phyloP scores from a whole-genome alignment of 2,797 vertebrate genomes.

The Neosalanx taihuensis region DNA sequence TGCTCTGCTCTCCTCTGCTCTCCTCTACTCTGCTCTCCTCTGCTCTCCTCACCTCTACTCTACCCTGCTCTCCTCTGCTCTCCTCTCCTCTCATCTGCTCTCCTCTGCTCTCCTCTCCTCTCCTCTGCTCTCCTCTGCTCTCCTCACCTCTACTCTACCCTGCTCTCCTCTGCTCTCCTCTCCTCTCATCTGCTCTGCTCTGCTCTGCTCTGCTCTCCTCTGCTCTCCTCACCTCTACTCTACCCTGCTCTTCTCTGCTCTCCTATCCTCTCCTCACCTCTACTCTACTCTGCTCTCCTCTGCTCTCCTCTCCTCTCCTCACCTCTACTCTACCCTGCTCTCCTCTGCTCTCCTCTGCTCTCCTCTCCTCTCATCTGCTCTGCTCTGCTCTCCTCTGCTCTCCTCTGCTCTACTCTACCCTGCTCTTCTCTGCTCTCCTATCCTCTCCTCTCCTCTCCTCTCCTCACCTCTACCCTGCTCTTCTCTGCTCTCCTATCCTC shows the following conservation, averaged over 20 bases:
- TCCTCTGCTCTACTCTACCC: background rate
- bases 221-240: background rate
- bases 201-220: background rate
- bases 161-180: background rate
- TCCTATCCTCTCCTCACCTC: background rate
- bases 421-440: background rate
- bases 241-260: background rate
- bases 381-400: background rate
- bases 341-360: background rate
- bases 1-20: background rate
- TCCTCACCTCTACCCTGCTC: background rate
- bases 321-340: background rate
- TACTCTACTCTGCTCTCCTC: background rate
- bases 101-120: background rate
- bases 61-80: background rate
- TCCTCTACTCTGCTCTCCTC: background rate
- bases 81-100: background rate
- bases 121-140: background rate
- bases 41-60: background rate
- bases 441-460: background rate
- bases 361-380: background rate
- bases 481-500: background rate
- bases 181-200: background rate
- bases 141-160: background rate
- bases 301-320: background rate